Conservation (phyloP, 92 coral and sea anemone genomes). For the Umimayanthus kanabou region DNA sequence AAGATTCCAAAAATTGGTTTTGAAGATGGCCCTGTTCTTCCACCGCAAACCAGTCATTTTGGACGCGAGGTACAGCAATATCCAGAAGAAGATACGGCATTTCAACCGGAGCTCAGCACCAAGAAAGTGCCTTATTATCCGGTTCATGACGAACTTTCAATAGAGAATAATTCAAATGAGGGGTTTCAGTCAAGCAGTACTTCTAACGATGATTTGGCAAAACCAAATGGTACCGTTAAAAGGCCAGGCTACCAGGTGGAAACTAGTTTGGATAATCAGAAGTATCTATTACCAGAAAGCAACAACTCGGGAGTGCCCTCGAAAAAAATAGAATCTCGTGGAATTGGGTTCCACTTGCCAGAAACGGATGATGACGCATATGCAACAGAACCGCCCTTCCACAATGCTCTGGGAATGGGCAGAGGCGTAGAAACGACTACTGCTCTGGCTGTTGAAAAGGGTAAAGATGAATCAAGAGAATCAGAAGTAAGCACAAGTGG, state of each 20-base stretch:
- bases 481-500: not conserved
- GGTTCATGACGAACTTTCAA: not conserved
- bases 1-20: conserved; percentile 35
- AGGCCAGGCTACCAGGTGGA: not conserved
- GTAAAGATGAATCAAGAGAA: not conserved
- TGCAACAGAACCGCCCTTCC: not conserved
- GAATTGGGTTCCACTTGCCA: conserved; percentile 31
- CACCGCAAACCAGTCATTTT: conserved; percentile 10
- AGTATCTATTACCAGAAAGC: not conserved
- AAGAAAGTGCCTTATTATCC: conserved; percentile 31
- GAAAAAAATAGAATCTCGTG: not conserved
- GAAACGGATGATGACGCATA: conserved; percentile 12
- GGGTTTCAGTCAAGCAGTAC: conserved; percentile 1
- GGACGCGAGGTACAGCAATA: conserved; percentile 2
- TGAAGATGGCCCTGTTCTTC: not conserved
- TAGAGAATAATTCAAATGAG: not conserved
- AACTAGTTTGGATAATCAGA: not conserved
- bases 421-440: not conserved
- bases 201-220: not conserved
- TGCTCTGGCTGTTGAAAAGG: not conserved
- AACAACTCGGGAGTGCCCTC: not conserved
- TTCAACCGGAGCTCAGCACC: conserved; percentile 3
- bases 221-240: not conserved
- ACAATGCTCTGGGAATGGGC: not conserved
- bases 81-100: not conserved